These are phyloP conservation scores for Carassius carassius DNA, from an alignment of 2,113 vertebrate genomes.

Conservation along the genomic window DNA sequence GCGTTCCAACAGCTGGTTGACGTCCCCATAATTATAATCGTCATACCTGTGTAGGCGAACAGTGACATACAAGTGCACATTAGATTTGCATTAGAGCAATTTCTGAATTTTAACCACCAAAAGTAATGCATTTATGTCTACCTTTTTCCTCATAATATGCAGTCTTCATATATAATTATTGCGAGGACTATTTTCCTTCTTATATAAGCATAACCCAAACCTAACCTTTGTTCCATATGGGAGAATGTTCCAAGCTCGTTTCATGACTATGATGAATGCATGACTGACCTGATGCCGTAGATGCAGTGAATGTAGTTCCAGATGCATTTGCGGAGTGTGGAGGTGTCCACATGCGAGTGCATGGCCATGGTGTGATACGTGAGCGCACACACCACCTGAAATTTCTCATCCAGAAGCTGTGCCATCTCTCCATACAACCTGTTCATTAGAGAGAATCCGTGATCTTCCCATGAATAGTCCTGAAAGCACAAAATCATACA, in stretches of 20 bases:
- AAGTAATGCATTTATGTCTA: not conserved
- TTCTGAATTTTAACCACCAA: not conserved
- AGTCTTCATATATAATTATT: not conserved
- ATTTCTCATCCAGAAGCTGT: conserved; percentile 94
- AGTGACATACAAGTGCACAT: not conserved
- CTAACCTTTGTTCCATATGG: not conserved
- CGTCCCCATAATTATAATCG: conserved; percentile 92
- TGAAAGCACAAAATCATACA: conserved; percentile 59
- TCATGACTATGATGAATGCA: not conserved
- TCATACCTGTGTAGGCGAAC: conserved; percentile 78
- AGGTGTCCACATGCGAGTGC: conserved; percentile 90
- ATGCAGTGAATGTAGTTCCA: conserved; percentile 98
- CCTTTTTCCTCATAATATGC: not conserved
- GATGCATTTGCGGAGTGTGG: conserved; percentile 87
- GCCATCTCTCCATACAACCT: conserved; percentile 91
- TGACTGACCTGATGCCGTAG: conserved; percentile 87
- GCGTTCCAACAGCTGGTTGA: conserved; percentile 91
- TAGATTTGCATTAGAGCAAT: not conserved
- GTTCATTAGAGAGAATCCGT: conserved; percentile 93
- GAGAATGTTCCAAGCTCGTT: not conserved
- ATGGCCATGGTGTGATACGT: conserved; percentile 95
- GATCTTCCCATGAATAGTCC: conserved; percentile 98
- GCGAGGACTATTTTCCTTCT: not conserved
- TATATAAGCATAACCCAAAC: not conserved
- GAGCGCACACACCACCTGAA: conserved; percentile 87